Percentiles rank a stretch among this genome's conserved stretches.
These are phyloP conservation scores for Pseudoips prasinana DNA, from an alignment of 2,888 invertebrate species.

Conservation along the genomic window DNA sequence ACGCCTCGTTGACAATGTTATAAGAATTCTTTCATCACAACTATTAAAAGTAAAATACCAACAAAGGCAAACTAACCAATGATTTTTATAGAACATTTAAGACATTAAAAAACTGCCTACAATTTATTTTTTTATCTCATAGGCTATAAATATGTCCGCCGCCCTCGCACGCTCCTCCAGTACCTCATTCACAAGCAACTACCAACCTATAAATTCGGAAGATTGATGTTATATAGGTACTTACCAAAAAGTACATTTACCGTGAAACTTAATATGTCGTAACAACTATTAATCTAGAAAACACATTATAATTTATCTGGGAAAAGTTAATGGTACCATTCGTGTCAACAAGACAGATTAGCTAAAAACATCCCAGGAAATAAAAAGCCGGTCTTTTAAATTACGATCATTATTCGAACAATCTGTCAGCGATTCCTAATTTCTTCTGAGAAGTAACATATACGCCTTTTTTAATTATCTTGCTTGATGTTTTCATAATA, in stretches of 20 bases:
- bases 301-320: constrained; percentile 51
- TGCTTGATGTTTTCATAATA: constrained; percentile 18
- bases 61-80: constrained; percentile 42
- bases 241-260: constrained; percentile 62
- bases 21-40: constrained; percentile 50
- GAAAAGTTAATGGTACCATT: constrained; percentile 47
- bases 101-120: constrained; percentile 57
- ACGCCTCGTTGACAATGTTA: constrained; percentile 50
- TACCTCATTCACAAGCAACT: constrained; percentile 51
- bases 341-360: constrained; percentile 47
- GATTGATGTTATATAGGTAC: constrained; percentile 75
- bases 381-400: constrained; percentile 21
- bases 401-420: constrained; percentile 15
- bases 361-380: constrained; percentile 22
- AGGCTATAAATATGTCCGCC: constrained; percentile 69
- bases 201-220: constrained; percentile 68
- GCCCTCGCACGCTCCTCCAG: constrained; percentile 56
- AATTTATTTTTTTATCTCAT: constrained; percentile 62
- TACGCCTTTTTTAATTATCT: constrained; percentile 4
- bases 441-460: constrained; percentile 23
- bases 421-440: constrained; percentile 27
- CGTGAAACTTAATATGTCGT: constrained; percentile 68
- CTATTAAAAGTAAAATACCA: constrained; percentile 42
- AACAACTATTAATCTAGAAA: constrained; percentile 67
- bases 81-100: constrained; percentile 46